These are phyloP conservation scores for Drosophila emarginata DNA, from an alignment of 2,888 invertebrate genomes.

Conservation along the genomic window DNA sequence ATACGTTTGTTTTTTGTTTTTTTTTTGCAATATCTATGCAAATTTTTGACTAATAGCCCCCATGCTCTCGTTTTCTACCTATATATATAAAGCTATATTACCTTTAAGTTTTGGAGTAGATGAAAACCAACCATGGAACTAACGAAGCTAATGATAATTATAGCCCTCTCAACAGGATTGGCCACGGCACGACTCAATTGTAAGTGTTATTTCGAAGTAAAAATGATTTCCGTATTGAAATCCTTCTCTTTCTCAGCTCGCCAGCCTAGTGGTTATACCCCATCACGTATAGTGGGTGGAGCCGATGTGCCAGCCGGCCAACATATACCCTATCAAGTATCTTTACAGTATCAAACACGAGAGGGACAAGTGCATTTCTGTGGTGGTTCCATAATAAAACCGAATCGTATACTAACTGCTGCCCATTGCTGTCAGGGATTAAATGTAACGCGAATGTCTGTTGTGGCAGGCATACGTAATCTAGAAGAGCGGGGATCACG, in stretches of 20 bases:
- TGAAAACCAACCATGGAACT: slow-evolving; percentile 44
- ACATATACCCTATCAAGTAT: slow-evolving; percentile 81
- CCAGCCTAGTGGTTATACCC: slow-evolving; percentile 35
- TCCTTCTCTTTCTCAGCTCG: slow-evolving; percentile 34
- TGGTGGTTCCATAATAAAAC: slow-evolving; percentile 80
- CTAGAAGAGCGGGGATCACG: slow-evolving; percentile 53
- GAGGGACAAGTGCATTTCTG: slow-evolving; percentile 75
- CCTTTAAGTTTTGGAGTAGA: slow-evolving; percentile 26
- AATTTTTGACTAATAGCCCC: slow-evolving; percentile 48
- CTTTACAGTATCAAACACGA: slow-evolving; percentile 69
- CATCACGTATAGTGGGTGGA: slow-evolving; percentile 77
- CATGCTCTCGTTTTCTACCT: slow-evolving; percentile 23
- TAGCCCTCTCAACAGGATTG: slow-evolving; percentile 21
- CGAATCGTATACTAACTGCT: slow-evolving; percentile 78
- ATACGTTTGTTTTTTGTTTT: neutral
- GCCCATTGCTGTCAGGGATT: slow-evolving; percentile 80
- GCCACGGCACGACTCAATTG: slow-evolving; percentile 45
- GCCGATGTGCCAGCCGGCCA: slow-evolving; percentile 61
- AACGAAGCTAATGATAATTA: slow-evolving; percentile 31
- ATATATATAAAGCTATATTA: slow-evolving; percentile 2
- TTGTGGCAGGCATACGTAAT: slow-evolving; percentile 75
- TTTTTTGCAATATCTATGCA: slow-evolving; percentile 55
- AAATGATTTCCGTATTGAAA: neutral
- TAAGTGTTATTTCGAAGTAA: slow-evolving; percentile 28
- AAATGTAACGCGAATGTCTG: slow-evolving; percentile 62